Conservation (phyloP, 1,140 invertebrate species). For the Chironomus tepperi region DNA sequence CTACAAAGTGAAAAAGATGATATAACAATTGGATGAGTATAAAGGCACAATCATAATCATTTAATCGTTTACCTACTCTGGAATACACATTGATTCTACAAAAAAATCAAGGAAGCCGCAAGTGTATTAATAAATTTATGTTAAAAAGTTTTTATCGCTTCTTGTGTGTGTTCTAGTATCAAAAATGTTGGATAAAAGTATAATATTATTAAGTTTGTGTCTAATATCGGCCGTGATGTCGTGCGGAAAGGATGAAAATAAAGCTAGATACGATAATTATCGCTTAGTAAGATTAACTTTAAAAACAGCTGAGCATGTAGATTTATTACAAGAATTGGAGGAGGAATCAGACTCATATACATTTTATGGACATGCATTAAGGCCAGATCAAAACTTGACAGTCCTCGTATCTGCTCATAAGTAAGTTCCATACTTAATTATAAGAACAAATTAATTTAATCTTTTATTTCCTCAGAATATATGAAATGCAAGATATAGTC, state of each 20-base stretch:
- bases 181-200: too few relatives aligned
- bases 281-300: constrained; percentile 43
- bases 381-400: constrained; percentile 33
- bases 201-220: not conserved
- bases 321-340: constrained; percentile 38
- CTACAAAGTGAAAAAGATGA: too few relatives aligned
- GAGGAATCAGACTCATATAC: constrained; percentile 31
- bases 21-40: too few relatives aligned
- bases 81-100: too few relatives aligned
- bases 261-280: constrained; percentile 41
- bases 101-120: too few relatives aligned
- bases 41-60: too few relatives aligned
- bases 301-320: constrained; percentile 35
- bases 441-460: not conserved
- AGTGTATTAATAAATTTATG: too few relatives aligned
- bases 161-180: too few relatives aligned
- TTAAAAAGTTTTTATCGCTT: too few relatives aligned
- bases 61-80: too few relatives aligned
- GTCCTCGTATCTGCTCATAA: constrained; percentile 36
- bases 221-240: not conserved
- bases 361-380: constrained; percentile 35
- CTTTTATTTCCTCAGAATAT: constrained; percentile 25
- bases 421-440: not conserved
- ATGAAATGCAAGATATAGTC: constrained; percentile 36
- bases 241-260: constrained; percentile 26